These are phyloP conservation scores for Neodontobutis hainanensis DNA, from an alignment of 2,113 vertebrate species.

Conservation along the genomic window DNA sequence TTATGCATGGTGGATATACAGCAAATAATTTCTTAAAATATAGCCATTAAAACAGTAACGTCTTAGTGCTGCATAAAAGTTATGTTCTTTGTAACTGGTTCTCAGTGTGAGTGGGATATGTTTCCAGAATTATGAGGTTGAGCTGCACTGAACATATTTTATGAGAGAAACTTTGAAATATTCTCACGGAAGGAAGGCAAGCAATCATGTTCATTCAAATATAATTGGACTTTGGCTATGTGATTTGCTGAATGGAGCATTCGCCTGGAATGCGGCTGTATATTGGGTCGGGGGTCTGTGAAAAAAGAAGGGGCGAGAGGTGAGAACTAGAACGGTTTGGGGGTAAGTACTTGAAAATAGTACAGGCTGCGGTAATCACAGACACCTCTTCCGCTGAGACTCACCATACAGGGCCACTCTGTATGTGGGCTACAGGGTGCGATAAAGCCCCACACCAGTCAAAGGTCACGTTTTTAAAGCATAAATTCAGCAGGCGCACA, in stretches of 20 bases:
- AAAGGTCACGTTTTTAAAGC: conserved; percentile 80
- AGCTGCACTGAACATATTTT: conserved; percentile 24
- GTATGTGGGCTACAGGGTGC: conserved; percentile 72
- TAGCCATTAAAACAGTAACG: background rate
- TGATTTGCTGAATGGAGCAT: conserved; percentile 7
- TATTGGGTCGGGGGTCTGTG: background rate
- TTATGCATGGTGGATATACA: no score
- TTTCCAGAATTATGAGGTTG: conserved; percentile 10
- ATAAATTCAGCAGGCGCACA: conserved; percentile 74
- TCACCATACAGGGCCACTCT: conserved; percentile 71
- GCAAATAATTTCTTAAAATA: background rate
- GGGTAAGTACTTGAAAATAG: conserved; percentile 51
- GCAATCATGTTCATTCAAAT: conserved; percentile 11
- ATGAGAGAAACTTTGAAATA: background rate
- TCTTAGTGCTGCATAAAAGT: background rate
- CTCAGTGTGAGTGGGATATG: conserved; percentile 21
- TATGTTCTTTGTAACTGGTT: background rate
- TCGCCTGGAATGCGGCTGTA: conserved; percentile 17
- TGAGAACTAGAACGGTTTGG: background rate
- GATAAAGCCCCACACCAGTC: conserved; percentile 75
- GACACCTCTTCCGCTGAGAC: conserved; percentile 67
- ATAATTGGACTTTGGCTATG: conserved; percentile 3
- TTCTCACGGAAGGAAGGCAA: no score
- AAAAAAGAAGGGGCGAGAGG: background rate
- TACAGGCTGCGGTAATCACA: conserved; percentile 65